Conservation (phyloP, 2,888 invertebrate species). For the Fragum whitleyi region DNA sequence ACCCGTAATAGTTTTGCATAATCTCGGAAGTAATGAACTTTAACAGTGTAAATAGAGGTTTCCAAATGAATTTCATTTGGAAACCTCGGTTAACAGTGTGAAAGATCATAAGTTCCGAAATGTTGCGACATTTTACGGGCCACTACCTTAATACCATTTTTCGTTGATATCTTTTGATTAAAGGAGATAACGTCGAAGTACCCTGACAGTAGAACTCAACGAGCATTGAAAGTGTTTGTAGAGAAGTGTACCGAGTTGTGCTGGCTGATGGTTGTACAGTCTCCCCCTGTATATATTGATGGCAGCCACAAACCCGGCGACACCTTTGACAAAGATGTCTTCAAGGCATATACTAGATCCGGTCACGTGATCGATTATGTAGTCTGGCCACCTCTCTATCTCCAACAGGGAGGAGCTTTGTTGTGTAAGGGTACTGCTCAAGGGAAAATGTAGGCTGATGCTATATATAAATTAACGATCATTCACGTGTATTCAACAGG, state of each 20-base stretch:
- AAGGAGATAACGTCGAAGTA: background rate
- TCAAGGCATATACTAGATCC: slow-evolving; percentile 18
- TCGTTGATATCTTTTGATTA: too few relatives aligned
- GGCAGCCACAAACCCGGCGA: background rate
- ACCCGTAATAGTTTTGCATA: too few relatives aligned
- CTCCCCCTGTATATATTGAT: slow-evolving; percentile 28
- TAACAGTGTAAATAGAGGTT: too few relatives aligned
- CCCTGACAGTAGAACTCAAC: background rate
- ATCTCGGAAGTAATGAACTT: too few relatives aligned
- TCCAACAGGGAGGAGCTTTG: slow-evolving; percentile 20
- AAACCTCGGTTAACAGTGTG: too few relatives aligned
- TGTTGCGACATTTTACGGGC: too few relatives aligned
- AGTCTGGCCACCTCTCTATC: slow-evolving; percentile 30
- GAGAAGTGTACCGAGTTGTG: slow-evolving; percentile 26
- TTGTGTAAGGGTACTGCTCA: slow-evolving; percentile 33
- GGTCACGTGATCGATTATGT: slow-evolving; percentile 15
- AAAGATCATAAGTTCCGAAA: too few relatives aligned
- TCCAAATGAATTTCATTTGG: too few relatives aligned
- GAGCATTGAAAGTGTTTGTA: background rate
- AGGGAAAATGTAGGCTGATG: slow-evolving; percentile 3
- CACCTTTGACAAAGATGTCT: slow-evolving; percentile 10
- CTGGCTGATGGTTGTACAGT: slow-evolving; percentile 31
- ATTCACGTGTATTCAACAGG: too few relatives aligned
- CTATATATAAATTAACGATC: too few relatives aligned
- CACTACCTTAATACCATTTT: too few relatives aligned